Evolutionary conservation across 2,113 vertebrate species (phyloP), one percentile per base, ranked within the genome.

Genomic region (Dicaeum eximium): DNA sequence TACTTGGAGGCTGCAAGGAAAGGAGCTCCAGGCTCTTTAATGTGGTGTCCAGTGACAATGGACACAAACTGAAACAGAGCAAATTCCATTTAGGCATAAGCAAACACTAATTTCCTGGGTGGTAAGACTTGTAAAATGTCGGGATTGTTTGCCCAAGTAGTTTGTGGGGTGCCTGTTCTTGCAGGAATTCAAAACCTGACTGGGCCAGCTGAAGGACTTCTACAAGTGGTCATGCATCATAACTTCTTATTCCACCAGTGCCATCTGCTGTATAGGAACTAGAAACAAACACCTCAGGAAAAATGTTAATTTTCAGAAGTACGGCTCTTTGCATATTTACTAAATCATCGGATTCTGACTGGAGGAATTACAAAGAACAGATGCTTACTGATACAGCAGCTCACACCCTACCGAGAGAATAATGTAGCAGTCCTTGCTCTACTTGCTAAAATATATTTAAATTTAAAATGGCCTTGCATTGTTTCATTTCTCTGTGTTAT

Each of bases 331-430:
- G 90, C 37, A 37, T 88, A 90, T 95, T 97, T 97, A 97, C 95
- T 97, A 97, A 98, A 97, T 96, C 94, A 93, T 89, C 2, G 12
- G 92, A 93, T 96, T 97, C 91, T 89, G 96, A 96, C 92, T 96
- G 97, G 82, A 97, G 92, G 94, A 97, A 97, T 94, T 97, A 85
- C 91, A 92, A 94, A 88, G 97, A 98, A 96, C 98, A 98, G 98
- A 98, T 98, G 98, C 95, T 97, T 84, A 94, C 91, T 69, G 81
- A 91, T 96, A 89, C 42, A 96, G 75, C 81, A 89, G 70, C 92
- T 92, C 89, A 94, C 70, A 96, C 84, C 98, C 97, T 94, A 97
- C 97, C 1, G 97, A 93, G 97, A 97, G 97, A 97, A 97, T 98
- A 98, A 98, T 92, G 90, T 20, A 84, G 90, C 92, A 94, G 86